A percentile compares a stretch with the other conserved stretches of the same genome.
Conservation (phyloP, 2,888 invertebrate genomes). For the Glyphotaelius pellucidus region DNA sequence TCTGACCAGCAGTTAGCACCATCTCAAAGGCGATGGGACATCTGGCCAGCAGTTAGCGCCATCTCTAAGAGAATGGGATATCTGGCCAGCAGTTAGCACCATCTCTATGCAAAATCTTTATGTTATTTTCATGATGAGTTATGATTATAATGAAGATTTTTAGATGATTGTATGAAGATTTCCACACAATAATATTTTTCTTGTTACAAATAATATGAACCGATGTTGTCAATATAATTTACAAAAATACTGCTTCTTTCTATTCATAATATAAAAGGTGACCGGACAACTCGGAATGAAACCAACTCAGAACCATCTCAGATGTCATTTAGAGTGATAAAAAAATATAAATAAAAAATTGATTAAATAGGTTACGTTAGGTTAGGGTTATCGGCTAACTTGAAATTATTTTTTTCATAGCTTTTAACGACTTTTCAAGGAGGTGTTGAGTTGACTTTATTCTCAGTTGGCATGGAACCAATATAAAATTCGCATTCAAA, state of each 20-base stretch:
- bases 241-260: not conserved
- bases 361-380: too few species aligned
- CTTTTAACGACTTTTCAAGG: too few species aligned
- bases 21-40: too few species aligned
- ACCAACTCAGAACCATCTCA: too few species aligned
- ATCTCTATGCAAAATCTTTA: not conserved
- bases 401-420: too few species aligned
- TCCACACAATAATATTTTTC: not conserved
- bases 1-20: too few species aligned
- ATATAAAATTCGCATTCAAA: not conserved
- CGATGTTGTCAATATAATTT: not conserved
- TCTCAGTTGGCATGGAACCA: too few species aligned
- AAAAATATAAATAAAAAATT: too few species aligned
- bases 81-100: not conserved
- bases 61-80: not conserved
- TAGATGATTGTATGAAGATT: not conserved
- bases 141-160: not conserved
- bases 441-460: too few species aligned
- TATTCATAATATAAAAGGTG: not conserved
- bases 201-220: not conserved
- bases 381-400: too few species aligned
- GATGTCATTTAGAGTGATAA: too few species aligned
- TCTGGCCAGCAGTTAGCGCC: not conserved
- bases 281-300: too few species aligned
- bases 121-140: not conserved